Percentiles rank a stretch among this genome's conserved stretches.
These are phyloP conservation scores for Ictalurus punctatus DNA, from an alignment of 2,113 vertebrate species.

Conservation along the genomic window DNA sequence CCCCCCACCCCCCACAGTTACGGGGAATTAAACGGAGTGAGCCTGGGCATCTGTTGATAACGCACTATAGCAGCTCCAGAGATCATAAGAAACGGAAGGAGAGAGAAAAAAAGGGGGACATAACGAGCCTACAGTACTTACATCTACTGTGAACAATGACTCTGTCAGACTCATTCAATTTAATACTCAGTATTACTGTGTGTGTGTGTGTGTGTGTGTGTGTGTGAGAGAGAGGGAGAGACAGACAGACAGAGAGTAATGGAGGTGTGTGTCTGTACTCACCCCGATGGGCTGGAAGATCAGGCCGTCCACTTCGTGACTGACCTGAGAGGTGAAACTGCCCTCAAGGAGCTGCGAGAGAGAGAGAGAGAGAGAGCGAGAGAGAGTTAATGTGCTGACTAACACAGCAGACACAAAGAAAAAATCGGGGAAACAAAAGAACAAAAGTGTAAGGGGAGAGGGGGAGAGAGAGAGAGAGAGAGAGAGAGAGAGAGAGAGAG, in stretches of 20 bases:
- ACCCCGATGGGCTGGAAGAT: constrained; percentile 97
- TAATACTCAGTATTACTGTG: background rate
- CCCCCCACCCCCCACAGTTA: background rate
- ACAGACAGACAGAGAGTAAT: constrained; percentile 40
- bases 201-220: background rate
- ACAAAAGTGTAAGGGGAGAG: background rate
- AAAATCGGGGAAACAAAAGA: background rate
- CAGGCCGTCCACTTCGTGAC: constrained; percentile 96
- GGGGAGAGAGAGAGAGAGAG: too few relatives aligned
- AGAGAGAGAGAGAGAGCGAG: constrained; percentile 17
- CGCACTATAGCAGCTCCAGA: background rate
- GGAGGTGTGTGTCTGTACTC: constrained; percentile 65
- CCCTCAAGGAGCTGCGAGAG: constrained; percentile 88
- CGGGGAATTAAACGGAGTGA: constrained; percentile 5
- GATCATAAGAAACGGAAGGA: background rate
- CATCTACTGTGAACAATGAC: background rate
- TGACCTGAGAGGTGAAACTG: constrained; percentile 96
- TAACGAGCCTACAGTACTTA: background rate
- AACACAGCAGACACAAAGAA: constrained; percentile 4
- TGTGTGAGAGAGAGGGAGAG: background rate
- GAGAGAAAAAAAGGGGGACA: background rate
- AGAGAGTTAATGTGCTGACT: background rate
- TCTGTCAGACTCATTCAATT: background rate
- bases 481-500: too few relatives aligned
- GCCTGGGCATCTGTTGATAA: constrained; percentile 19